phyloP scores from a whole-genome alignment of 1,140 invertebrate species.

The Drosophila leontia region DNA sequence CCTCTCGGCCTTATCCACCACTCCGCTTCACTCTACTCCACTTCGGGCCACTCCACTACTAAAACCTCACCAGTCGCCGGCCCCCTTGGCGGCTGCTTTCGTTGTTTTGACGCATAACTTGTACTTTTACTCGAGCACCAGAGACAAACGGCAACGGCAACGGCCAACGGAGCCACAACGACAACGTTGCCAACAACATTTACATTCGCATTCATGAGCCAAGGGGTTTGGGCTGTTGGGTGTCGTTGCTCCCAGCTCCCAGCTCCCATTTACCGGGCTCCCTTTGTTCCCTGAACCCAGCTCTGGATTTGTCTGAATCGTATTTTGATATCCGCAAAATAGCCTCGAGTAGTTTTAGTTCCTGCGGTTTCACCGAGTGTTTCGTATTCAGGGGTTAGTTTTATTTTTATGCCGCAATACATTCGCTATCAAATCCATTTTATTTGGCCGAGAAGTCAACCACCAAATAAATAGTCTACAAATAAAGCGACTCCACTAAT shows the following conservation, averaged over 20 bases:
- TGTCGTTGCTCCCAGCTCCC: conserved; percentile 17
- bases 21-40: not conserved
- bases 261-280: too few species aligned
- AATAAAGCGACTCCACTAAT: conserved; percentile 26
- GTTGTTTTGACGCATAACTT: conserved; percentile 67
- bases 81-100: conserved; percentile 45
- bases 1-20: not conserved
- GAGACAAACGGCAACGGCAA: conserved; percentile 30
- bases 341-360: conserved; percentile 60
- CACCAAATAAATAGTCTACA: conserved; percentile 51
- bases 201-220: conserved; percentile 69
- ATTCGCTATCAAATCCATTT: conserved; percentile 48
- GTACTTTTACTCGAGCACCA: conserved; percentile 65
- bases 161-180: conserved; percentile 22
- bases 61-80: conserved; percentile 7
- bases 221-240: conserved; percentile 27
- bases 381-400: conserved; percentile 29
- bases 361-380: conserved; percentile 11
- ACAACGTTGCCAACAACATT: conserved; percentile 45
- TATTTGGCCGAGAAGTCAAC: conserved; percentile 33
- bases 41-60: not conserved
- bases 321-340: conserved; percentile 74
- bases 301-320: conserved; percentile 47
- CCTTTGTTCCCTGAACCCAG: not conserved
- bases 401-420: conserved; percentile 35